A percentile compares a stretch with the other conserved stretches of the same genome.
phyloP scores from a whole-genome alignment of 2,113 vertebrate species.

The Reinhardtius hippoglossoides region DNA sequence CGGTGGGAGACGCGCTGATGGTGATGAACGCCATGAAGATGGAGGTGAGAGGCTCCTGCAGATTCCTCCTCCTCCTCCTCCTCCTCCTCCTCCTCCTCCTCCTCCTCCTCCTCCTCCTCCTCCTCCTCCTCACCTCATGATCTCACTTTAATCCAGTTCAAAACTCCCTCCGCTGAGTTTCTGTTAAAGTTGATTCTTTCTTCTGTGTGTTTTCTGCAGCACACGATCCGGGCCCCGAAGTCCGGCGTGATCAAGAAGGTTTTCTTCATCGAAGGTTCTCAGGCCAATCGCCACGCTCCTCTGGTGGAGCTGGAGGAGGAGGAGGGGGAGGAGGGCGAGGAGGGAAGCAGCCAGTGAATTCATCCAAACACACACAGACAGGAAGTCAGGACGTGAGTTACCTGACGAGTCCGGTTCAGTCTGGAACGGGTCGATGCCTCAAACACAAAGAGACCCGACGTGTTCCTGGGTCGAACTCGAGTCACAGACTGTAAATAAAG shows the following conservation, averaged over 20 bases:
- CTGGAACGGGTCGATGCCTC: not conserved
- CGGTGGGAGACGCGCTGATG: slow-evolving; percentile 90
- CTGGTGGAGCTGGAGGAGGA: slow-evolving; percentile 90
- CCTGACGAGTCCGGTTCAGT: slow-evolving; percentile 11
- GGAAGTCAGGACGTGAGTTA: not conserved
- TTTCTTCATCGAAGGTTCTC: slow-evolving; percentile 90
- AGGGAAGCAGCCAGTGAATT: slow-evolving; percentile 64
- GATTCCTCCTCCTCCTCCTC: not conserved
- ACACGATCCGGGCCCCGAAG: slow-evolving; percentile 91
- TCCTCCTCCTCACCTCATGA: not conserved
- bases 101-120: not conserved
- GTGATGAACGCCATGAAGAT: slow-evolving; percentile 99
- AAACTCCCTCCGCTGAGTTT: not conserved
- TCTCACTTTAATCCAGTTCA: not conserved
- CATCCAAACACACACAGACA: not conserved
- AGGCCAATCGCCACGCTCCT: slow-evolving; percentile 88
- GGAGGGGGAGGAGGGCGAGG: slow-evolving; percentile 80
- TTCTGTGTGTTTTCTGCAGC: slow-evolving; percentile 77
- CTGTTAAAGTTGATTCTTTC: not conserved
- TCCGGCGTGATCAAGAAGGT: slow-evolving; percentile 91
- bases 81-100: too few species aligned
- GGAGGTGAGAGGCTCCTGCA: slow-evolving; percentile 86
- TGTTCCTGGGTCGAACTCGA: not conserved
- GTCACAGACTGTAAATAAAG: too few species aligned
- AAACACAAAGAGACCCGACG: not conserved